phyloP scores from a whole-genome alignment of 2,888 invertebrate species.

The Operophtera brumata region DNA sequence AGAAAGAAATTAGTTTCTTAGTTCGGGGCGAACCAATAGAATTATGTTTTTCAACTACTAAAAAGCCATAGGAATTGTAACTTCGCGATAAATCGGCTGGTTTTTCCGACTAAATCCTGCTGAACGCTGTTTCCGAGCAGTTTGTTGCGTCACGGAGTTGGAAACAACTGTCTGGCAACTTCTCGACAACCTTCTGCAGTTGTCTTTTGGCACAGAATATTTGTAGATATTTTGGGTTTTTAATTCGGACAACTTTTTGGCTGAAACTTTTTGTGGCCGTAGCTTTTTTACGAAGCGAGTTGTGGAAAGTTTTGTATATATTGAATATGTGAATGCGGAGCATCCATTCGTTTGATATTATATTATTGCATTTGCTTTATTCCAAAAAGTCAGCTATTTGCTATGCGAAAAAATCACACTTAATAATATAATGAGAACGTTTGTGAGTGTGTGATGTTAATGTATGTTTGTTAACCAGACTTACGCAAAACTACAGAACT shows the following conservation, averaged over 20 bases:
- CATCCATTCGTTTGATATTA: too few species aligned
- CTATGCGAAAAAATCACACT: too few species aligned
- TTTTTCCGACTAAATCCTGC: constrained; percentile 39
- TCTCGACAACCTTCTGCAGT: constrained; percentile 20
- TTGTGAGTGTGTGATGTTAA: too few species aligned
- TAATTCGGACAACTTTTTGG: constrained; percentile 18
- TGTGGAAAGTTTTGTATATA: constrained; percentile 3
- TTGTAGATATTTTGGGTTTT: constrained; percentile 19
- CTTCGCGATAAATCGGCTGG: constrained; percentile 20
- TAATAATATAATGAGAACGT: too few species aligned
- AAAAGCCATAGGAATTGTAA: constrained; percentile 34
- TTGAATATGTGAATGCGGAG: too few species aligned
- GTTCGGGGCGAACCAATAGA: too few species aligned
- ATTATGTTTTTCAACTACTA: constrained; percentile 41
- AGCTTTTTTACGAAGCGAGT: constrained; percentile 9
- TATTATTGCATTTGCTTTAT: too few species aligned
- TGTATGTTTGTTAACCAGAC: too few species aligned
- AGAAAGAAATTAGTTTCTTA: too few species aligned
- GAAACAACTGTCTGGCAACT: constrained; percentile 48
- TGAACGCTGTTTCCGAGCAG: constrained; percentile 40
- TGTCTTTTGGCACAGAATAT: constrained; percentile 20
- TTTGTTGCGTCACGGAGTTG: constrained; percentile 49
- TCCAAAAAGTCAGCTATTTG: too few species aligned
- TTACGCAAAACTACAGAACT: too few species aligned
- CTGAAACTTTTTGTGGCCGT: constrained; percentile 9